Conservation (phyloP, 2,888 invertebrate species). For the Syrphus vitripennis region DNA sequence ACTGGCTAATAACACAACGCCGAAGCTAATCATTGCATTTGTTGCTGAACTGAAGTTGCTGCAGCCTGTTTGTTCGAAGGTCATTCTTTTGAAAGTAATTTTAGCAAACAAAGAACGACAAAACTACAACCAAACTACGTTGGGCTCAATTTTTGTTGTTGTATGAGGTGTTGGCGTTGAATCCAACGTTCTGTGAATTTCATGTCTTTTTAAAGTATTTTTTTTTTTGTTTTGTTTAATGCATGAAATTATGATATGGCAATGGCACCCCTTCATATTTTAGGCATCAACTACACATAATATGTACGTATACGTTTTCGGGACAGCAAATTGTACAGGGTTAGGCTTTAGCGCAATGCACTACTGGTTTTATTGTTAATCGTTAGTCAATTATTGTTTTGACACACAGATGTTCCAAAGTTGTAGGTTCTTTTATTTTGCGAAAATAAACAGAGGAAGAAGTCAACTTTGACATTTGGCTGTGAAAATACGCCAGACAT, state of each 20-base stretch:
- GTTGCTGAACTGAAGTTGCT: not conserved
- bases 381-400: not conserved
- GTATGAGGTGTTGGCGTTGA: not conserved
- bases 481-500: no score
- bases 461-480: no score
- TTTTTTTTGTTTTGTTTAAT: not conserved
- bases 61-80: slow-evolving; percentile 1
- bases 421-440: no score
- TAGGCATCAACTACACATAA: not conserved
- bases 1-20: not conserved
- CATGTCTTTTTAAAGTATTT: not conserved
- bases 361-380: not conserved
- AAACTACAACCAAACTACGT: not conserved
- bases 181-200: not conserved
- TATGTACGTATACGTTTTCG: not conserved
- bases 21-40: not conserved
- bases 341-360: not conserved
- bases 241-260: not conserved
- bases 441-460: no score
- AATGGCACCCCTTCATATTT: not conserved
- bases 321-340: not conserved
- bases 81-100: not conserved
- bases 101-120: not conserved
- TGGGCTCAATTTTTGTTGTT: not conserved
- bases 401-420: no score